Conservation (phyloP, 2,797 vertebrate species). For the Kryptopterus vitreolus region DNA sequence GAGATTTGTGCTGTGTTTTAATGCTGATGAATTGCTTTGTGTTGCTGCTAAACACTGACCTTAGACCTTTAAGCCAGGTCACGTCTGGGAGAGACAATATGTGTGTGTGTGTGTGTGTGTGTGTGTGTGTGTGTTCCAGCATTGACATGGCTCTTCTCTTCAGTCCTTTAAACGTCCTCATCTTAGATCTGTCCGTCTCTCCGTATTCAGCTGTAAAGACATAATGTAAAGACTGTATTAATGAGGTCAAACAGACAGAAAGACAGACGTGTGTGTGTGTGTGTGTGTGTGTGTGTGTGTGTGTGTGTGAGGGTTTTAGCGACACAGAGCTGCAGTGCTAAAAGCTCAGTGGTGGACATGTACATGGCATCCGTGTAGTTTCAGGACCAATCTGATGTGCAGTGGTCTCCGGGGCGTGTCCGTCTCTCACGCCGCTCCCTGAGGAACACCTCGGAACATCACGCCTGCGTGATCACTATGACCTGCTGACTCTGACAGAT, state of each 20-base stretch:
- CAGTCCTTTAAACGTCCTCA: conserved; percentile 46
- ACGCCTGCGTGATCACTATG: conserved; percentile 61
- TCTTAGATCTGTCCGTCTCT: conserved; percentile 20
- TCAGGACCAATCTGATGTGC: conserved; percentile 71
- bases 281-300: conserved; percentile 60
- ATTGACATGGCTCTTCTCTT: conserved; percentile 25
- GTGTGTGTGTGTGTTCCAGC: conserved; percentile 20
- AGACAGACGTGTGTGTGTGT: no score
- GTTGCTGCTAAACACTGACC: neutral
- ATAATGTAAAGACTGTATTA: conserved; percentile 75
- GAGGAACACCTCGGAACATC: neutral
- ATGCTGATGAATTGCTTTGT: neutral
- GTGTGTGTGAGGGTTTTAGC: conserved; percentile 78
- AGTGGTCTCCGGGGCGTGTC: conserved; percentile 13
- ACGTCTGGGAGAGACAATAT: neutral
- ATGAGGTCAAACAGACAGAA: conserved; percentile 62
- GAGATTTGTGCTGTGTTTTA: neutral
- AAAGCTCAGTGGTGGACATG: conserved; percentile 77
- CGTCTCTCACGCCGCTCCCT: conserved; percentile 55
- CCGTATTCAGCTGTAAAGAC: conserved; percentile 75
- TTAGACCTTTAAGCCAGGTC: neutral
- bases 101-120: conserved; percentile 5
- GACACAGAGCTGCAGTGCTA: conserved; percentile 79
- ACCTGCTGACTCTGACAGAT: conserved; percentile 72
- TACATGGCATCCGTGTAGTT: neutral